These are phyloP conservation scores for Phoxinus phoxinus DNA, from an alignment of 2,113 vertebrate species.

Conservation along the genomic window DNA sequence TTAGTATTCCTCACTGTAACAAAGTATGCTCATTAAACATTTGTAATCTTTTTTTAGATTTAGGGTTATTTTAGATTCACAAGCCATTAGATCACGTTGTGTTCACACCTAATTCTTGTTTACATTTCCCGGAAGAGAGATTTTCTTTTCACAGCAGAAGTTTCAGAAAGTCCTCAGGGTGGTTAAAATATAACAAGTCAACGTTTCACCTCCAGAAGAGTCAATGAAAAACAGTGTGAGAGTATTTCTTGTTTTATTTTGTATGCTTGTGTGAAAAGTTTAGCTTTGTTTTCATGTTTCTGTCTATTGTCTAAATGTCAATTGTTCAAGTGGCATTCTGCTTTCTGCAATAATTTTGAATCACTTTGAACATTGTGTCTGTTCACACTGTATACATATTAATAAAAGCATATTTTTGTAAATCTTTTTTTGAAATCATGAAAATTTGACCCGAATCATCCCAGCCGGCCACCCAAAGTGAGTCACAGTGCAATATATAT, in stretches of 20 bases:
- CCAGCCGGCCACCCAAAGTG: neutral
- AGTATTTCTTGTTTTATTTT: neutral
- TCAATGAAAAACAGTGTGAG: neutral
- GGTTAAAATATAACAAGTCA: neutral
- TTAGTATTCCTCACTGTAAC: neutral
- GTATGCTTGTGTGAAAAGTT: neutral
- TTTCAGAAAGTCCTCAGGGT: no score
- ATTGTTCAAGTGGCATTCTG: neutral
- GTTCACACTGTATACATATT: no score
- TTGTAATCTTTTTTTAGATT: no score
- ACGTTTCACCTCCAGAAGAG: neutral
- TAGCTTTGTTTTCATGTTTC: neutral
- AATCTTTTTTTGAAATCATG: neutral
- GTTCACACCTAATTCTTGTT: neutral
- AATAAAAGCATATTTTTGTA: no score
- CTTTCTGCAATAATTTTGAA: neutral
- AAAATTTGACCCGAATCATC: neutral
- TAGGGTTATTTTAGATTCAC: neutral
- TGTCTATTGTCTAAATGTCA: neutral
- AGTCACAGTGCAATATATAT: neutral
- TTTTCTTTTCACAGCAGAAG: neutral
- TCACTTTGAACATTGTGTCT: neutral
- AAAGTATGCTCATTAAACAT: neutral
- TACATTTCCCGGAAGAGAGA: neutral
- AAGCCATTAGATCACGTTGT: neutral